Evolutionary conservation across 1,140 invertebrate species (phyloP), one percentile per base, ranked within the genome.

Genomic region (Spodoptera litura): DNA sequence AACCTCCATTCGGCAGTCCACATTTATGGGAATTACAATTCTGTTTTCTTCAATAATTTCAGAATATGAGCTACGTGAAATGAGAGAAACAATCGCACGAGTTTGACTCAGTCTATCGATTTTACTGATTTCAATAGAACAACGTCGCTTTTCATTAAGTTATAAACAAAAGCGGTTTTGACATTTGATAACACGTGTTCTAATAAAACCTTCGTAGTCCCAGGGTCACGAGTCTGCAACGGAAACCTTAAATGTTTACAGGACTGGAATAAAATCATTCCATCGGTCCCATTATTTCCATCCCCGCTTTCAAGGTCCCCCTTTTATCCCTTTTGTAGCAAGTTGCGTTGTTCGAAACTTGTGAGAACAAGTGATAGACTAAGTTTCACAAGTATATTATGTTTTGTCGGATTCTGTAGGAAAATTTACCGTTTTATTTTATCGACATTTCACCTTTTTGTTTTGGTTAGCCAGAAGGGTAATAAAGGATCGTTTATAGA

Each of bases 261-360:
- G 15, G 27, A 9, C 31, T 71, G n/a, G 52, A 56, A 56, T 31
- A 71, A 71, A 70, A 71, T 35, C 38, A n/a, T 71, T 56, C 52
- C 11, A 71, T 56, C 12, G 27, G 3, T 70, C n/a, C 52, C 38
- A 44, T 61, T 61, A 61, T 64, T 68, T 52, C n/a, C 31, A 20
- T 38, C 9, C 51, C 13, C 31, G 12, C 66, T 70, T 53, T 15
- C 52, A 71, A 71, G 68, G 68, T 38, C 52, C n/a, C 53, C 53
- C 68, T 71, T 71, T 71, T 71, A 71, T 71, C 68, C 68, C 68
- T 56, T 71, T 71, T 56, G 10, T 52, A 55, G 13, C 52, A 38
- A 71, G 68, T 71, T 71, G 4, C 49, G 64, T 68, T 68, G 64
- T 70, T 71, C 52, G 31, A 71, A 71, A 71, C 68, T 71, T 71